phyloP scores from a whole-genome alignment of 2,888 invertebrate species.

The Leptodirus hochenwartii region DNA sequence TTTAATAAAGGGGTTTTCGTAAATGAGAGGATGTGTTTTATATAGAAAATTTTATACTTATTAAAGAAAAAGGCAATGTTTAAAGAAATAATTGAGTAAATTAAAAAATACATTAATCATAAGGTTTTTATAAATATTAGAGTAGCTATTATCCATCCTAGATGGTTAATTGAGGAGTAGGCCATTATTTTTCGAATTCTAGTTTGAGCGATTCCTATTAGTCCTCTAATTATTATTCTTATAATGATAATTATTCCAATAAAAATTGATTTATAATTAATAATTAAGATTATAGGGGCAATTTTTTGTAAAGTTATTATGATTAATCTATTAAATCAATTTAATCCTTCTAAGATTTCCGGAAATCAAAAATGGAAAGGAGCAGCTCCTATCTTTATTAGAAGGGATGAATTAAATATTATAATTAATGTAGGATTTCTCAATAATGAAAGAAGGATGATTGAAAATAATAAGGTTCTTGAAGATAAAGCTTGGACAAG shows the following conservation, averaged over 20 bases:
- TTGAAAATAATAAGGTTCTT: conserved; percentile 31
- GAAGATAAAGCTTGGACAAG: conserved; percentile 39
- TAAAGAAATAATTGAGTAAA: conserved; percentile 30
- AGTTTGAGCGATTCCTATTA: conserved; percentile 28
- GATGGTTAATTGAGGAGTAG: conserved; percentile 44
- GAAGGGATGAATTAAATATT: conserved; percentile 20
- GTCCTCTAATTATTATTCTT: conserved; percentile 30
- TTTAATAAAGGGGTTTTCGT: conserved; percentile 27
- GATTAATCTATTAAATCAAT: conserved; percentile 35
- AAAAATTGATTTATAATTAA: conserved; percentile 17
- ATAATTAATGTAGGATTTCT: conserved; percentile 14
- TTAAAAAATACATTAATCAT: conserved; percentile 17
- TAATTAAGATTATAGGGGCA: conserved; percentile 31
- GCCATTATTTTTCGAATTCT: conserved; percentile 35
- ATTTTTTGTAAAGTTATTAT: conserved; percentile 47
- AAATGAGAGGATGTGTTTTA: conserved; percentile 32
- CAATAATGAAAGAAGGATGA: conserved; percentile 28
- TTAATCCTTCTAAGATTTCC: conserved; percentile 37
- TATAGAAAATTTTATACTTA: conserved; percentile 29
- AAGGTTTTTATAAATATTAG: conserved; percentile 14
- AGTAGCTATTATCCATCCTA: conserved; percentile 29
- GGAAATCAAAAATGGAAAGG: conserved; percentile 43
- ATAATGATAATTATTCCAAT: conserved; percentile 28
- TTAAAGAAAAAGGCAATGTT: conserved; percentile 30
- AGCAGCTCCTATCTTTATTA: conserved; percentile 37